Base-by-base conservation (phyloP, 2,888 invertebrate species). In the Cheilosia soror region DNA sequence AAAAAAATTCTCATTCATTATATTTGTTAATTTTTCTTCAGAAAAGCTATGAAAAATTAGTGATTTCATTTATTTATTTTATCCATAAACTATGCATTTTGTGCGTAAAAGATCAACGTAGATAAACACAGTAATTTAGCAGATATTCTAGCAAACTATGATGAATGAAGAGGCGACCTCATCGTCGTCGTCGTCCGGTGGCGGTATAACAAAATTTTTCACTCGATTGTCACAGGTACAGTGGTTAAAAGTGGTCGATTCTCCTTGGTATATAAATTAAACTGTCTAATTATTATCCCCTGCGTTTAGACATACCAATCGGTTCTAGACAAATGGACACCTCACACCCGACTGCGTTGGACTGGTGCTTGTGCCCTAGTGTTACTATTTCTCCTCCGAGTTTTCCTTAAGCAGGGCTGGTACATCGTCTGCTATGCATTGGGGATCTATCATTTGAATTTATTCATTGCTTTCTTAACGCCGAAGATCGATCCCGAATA, bases 401-500 rank as follows among this genome's bases (percentile, higher is more conserved):
- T 98, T 93, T 93, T 97, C 91, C 93, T 96, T 88, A 95, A 96
- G 91, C 97, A 99, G 97, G 99, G 99, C 88, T 99, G 99, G 98
- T 99, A 99, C 93, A 99, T 99, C 90, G 96, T 99, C 83, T 98
- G 99, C 89, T 99, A 99, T 93, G 99, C 98, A 37, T 94, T 99
- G 92, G 99, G 99, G 89, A 99, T 99, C 91, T 99, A 99, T 93
- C 98, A 99, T 93, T 95, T 99, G 92, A 99, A 99, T 94, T 94
- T 99, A 92, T 99, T 99, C 94, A 98, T 99, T 94, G 98, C 99
- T 93, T 99, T 99, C 95, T 95, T 99, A 88, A 98, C 99, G 90
- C 99, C 99, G 90, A 99, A 99, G 94, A 98, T 99, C 91, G 99
- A 99, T 94, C 99, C 99, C 88, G 98, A 98, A 51, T 95, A 97